These are phyloP conservation scores for Brachionus rubens DNA, from an alignment of 1,140 invertebrate genomes.

Conservation along the genomic window DNA sequence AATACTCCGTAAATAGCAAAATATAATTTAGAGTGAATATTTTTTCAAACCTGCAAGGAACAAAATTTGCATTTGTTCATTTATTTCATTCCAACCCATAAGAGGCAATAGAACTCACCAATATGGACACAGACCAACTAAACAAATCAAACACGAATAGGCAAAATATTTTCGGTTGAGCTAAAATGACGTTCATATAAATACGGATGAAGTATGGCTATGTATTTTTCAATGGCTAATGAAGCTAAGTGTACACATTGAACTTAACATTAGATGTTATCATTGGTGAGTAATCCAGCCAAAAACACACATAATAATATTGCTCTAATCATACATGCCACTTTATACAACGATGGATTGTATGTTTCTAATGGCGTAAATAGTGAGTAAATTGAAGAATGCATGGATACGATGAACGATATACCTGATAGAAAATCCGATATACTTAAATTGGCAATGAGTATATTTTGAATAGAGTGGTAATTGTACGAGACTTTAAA, in stretches of 20 bases:
- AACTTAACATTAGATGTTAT: slow-evolving; percentile 27
- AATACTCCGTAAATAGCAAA: slow-evolving; percentile 11
- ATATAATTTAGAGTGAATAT: slow-evolving; percentile 21
- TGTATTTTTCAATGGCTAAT: slow-evolving; percentile 36
- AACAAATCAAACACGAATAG: background rate
- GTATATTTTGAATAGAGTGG: slow-evolving; percentile 27
- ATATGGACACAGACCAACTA: background rate
- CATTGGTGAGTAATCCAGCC: slow-evolving; percentile 16
- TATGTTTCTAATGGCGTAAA: slow-evolving; percentile 33
- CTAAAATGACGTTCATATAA: background rate
- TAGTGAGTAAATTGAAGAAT: slow-evolving; percentile 4
- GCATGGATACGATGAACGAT: slow-evolving; percentile 38
- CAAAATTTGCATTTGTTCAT: slow-evolving; percentile 12
- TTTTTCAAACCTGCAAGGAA: slow-evolving; percentile 24
- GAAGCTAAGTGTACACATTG: slow-evolving; percentile 12
- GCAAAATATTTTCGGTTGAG: background rate
- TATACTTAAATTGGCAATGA: slow-evolving; percentile 27
- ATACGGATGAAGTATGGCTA: slow-evolving; percentile 22
- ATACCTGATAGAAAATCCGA: slow-evolving; percentile 27
- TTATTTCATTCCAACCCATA: slow-evolving; percentile 39
- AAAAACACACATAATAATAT: slow-evolving; percentile 37
- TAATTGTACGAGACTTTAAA: slow-evolving; percentile 3
- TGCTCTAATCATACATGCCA: slow-evolving; percentile 5
- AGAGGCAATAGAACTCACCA: slow-evolving; percentile 27
- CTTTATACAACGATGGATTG: slow-evolving; percentile 7